These are phyloP conservation scores for Enteromius mattozi DNA, from an alignment of 2,797 vertebrate genomes.

Conservation along the genomic window DNA sequence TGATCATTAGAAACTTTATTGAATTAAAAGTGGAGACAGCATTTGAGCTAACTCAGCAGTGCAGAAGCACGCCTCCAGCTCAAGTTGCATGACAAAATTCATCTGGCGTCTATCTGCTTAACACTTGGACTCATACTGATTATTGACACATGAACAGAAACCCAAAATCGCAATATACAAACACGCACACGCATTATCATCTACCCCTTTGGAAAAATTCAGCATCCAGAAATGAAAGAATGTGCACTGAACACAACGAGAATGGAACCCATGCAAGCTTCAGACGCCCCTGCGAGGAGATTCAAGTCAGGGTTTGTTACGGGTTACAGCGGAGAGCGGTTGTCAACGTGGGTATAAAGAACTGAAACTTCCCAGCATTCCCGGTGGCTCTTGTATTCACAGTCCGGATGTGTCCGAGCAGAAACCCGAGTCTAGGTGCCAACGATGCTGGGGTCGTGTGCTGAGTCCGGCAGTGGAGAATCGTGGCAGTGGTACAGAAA, in stretches of 20 bases:
- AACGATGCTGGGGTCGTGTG: slow-evolving; percentile 91
- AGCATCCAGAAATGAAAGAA: slow-evolving; percentile 55
- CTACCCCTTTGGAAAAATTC: slow-evolving; percentile 58
- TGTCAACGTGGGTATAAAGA: slow-evolving; percentile 30
- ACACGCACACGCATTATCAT: slow-evolving; percentile 43
- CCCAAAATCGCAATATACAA: slow-evolving; percentile 40
- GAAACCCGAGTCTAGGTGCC: slow-evolving; percentile 83
- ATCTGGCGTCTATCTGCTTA: slow-evolving; percentile 29
- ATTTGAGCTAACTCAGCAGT: slow-evolving; percentile 52
- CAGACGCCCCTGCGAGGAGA: slow-evolving; percentile 26
- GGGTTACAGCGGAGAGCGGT: slow-evolving; percentile 33
- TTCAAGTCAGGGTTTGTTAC: slow-evolving; percentile 34
- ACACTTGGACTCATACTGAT: slow-evolving; percentile 54
- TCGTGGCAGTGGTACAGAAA: slow-evolving; percentile 98
- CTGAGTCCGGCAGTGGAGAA: slow-evolving; percentile 87
- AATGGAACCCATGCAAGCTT: slow-evolving; percentile 59
- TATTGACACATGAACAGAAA: slow-evolving; percentile 46
- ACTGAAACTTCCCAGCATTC: slow-evolving; percentile 55
- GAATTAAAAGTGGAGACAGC: slow-evolving; percentile 64
- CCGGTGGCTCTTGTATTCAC: slow-evolving; percentile 45
- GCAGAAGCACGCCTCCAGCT: slow-evolving; percentile 33
- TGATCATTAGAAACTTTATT: slow-evolving; percentile 65
- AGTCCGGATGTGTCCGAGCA: slow-evolving; percentile 49
- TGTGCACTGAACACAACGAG: slow-evolving; percentile 47
- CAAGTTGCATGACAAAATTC: slow-evolving; percentile 26